These are phyloP conservation scores for Scyliorhinus canicula DNA, from an alignment of 2,797 vertebrate genomes.

Conservation along the genomic window DNA sequence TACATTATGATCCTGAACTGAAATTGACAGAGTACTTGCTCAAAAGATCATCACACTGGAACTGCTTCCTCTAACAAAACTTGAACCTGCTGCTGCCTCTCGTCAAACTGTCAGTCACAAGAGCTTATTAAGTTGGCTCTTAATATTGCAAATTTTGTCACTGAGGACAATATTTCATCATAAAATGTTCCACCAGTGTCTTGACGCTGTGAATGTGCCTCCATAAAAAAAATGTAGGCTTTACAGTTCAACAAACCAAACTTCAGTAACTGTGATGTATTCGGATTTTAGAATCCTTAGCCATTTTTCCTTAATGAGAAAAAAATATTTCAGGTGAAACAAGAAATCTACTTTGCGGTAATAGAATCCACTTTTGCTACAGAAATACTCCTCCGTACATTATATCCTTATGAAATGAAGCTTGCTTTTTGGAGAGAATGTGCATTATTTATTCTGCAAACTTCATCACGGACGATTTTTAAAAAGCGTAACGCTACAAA, in stretches of 20 bases:
- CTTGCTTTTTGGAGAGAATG: not conserved
- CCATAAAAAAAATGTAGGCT: not conserved
- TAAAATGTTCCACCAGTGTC: not conserved
- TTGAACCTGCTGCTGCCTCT: not conserved
- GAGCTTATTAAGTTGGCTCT: not conserved
- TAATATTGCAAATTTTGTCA: slow-evolving; percentile 4
- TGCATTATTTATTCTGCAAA: not conserved
- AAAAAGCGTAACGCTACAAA: no score
- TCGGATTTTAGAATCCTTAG: not conserved
- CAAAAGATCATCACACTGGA: slow-evolving; percentile 20
- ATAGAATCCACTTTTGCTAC: not conserved
- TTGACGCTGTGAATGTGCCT: not conserved
- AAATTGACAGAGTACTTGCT: slow-evolving; percentile 20
- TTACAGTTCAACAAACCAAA: not conserved
- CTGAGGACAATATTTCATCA: not conserved
- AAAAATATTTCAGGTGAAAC: not conserved
- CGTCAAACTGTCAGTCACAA: not conserved
- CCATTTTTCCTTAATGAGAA: slow-evolving; percentile 1
- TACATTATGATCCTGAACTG: slow-evolving; percentile 24
- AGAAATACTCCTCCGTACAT: not conserved
- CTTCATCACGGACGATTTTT: not conserved
- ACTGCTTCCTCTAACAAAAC: slow-evolving; percentile 4
- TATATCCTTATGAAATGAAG: not conserved
- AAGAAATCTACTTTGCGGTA: not conserved
- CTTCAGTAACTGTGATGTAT: not conserved